A percentile compares a stretch with the other conserved stretches of the same genome.
phyloP scores from a whole-genome alignment of 2,797 vertebrate species.

The Carcharodon carcharias region DNA sequence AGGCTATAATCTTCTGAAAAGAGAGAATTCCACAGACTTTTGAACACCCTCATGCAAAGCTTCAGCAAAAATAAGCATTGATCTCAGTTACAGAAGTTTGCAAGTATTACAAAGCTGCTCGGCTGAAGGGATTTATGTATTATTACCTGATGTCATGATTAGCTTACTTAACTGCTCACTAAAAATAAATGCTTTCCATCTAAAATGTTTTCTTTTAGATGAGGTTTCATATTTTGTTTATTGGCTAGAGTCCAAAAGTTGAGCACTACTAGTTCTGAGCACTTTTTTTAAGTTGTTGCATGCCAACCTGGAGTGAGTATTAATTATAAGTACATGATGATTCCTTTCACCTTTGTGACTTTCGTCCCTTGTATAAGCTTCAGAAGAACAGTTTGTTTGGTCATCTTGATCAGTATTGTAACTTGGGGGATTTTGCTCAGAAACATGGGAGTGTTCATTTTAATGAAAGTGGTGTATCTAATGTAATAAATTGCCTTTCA shows the following conservation, averaged over 20 bases:
- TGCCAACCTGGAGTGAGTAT: background rate
- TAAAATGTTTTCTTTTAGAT: background rate
- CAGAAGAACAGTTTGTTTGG: background rate
- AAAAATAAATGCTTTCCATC: background rate
- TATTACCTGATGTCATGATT: background rate
- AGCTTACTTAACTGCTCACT: background rate
- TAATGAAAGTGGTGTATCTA: background rate
- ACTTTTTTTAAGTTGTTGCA: background rate
- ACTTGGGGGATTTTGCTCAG: background rate
- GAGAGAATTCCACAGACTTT: background rate
- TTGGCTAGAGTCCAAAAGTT: background rate
- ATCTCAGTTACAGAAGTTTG: background rate
- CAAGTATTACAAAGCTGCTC: background rate
- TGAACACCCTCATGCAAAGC: background rate
- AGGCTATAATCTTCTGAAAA: background rate
- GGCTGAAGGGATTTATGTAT: background rate
- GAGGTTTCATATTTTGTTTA: background rate
- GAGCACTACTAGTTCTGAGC: background rate
- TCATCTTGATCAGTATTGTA: background rate
- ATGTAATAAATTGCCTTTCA: background rate
- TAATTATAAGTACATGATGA: background rate
- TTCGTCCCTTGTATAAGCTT: background rate
- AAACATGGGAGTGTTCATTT: background rate
- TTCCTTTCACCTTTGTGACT: background rate
- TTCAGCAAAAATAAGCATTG: background rate